Evolutionary conservation across 53 echinoderm and acorn worm species (phyloP), one percentile per base, ranked within the genome.

Genomic region (Echinarachnius parma): DNA sequence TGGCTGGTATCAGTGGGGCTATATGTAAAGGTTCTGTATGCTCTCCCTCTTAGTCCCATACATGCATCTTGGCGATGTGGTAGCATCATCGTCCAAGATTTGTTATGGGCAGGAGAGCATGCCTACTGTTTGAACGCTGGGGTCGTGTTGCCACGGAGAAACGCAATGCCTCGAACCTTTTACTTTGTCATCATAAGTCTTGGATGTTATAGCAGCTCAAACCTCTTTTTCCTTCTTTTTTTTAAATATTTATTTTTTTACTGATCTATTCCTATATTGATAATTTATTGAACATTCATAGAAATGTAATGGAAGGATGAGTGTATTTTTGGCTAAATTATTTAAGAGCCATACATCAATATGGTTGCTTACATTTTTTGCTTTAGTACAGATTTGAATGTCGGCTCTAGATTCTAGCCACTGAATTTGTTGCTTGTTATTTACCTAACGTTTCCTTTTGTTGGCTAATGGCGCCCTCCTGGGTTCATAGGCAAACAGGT

Each of bases 141-240:
- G 61, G 61, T 16, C 8, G 18, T 61, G 35, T 61, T 61, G 35
- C 20, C 61, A 34, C 34, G 61, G 61, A 7, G 35, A 61, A 33
- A 34, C 11, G 7, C 61, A 4, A 34, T 16, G 61, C 22, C 61
- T 92, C 92, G 84, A 77, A 87, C 92, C 91, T 91, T 91, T 91
- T 91, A 91, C 91, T 57, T 52, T n/a, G 48, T 92, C 92, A 92
- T 92, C 92, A 92, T 60, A 3, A 89, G 82, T 86, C 85, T 72
- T 20, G 14, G 18, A 14, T 50, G 9, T 8, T n/a, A 20, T 50
- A 4, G 4, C 18, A 11, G 5, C 52, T 50, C 52, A 50, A 39
- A 39, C 39, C 13, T 39, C 7, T 39, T 13, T 39, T 7, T 39
- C 39, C 13, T 39, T n/a, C n/a, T n/a, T n/a, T n/a, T n/a, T n/a